Evolutionary conservation across 1,140 invertebrate genomes (phyloP).

Genomic region (Danaus melanippus): DNA sequence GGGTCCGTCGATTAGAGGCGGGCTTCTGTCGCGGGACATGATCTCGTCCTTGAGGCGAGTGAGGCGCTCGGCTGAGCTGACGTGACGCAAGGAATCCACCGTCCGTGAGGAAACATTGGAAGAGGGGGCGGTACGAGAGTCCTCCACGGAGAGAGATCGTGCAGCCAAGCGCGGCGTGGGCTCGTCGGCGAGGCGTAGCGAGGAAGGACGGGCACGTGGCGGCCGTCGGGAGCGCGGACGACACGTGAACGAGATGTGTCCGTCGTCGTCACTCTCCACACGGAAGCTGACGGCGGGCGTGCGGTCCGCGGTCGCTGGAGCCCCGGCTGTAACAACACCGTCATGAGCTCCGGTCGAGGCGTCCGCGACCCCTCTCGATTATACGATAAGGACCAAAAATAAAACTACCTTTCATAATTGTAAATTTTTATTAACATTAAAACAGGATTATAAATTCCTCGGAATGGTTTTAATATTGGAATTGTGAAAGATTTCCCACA

Average conservation of each 20-base stretch:
- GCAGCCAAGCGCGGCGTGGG: constrained; percentile 25
- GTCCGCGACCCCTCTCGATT: constrained; percentile 13
- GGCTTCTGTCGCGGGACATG: constrained; percentile 41
- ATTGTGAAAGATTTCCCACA: constrained; percentile 2
- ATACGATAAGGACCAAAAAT: constrained; percentile 7
- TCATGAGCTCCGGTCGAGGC: constrained; percentile 25
- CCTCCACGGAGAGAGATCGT: constrained; percentile 46
- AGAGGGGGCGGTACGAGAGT: constrained; percentile 33
- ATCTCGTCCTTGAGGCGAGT: constrained; percentile 56
- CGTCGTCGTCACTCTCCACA: constrained; percentile 52
- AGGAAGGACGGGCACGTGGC: constrained; percentile 36
- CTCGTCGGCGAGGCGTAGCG: constrained; percentile 38
- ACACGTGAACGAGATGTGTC: constrained; percentile 48
- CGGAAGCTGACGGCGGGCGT: constrained; percentile 54
- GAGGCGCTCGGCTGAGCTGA: constrained; percentile 53
- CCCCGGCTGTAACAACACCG: constrained; percentile 25
- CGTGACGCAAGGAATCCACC: constrained; percentile 43
- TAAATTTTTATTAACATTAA: constrained; percentile 2
- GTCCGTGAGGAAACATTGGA: constrained; percentile 29
- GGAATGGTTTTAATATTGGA: constrained; percentile 15
- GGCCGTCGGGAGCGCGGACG: constrained; percentile 22
- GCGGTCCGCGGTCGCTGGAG: constrained; percentile 13
- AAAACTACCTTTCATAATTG: constrained; percentile 9
- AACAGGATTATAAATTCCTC: constrained; percentile 7
- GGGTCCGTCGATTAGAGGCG: constrained; percentile 33